Evolutionary conservation across 2,113 vertebrate species (phyloP), one percentile per base, ranked within the genome.

Genomic region (Orientallactaga bullata): DNA sequence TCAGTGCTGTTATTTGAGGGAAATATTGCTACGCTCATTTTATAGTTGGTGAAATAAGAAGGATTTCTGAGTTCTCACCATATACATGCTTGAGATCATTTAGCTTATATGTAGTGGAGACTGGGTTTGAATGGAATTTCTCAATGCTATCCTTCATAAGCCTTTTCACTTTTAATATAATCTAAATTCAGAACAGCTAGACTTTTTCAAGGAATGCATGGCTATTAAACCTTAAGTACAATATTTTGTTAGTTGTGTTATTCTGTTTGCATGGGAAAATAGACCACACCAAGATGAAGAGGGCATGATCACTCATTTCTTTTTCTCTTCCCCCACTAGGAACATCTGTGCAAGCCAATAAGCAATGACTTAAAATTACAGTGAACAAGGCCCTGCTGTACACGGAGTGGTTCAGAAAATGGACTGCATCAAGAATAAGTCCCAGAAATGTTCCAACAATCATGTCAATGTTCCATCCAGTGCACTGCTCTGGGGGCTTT

Each of bases 341-440:
- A 81, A 63, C 35, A 79, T 9, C 20, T 78, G 18, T 2, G 39
- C 10, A 74, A 4, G 4, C 23, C 30, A 65, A 74, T 55, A 11
- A 55, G 15, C 7, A 55, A 16, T 55, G 55, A 10, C 55, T 55
- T 16, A 55, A 55, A 15, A 8, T 47, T 47, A 35, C 26, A 21
- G 21, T 83, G 16, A 66, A 2, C 23, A 15, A 18, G 6, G 35
- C 28, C 16, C 60, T 74, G n/a, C 8, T 12, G 28, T 12, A 35
- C 51, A 24, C 3, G 61, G 7, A 78, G 17, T 20, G 65, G 32
- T 47, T 63, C 28, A 73, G 20, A 63, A n/a, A 73, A 91, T 7
- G 16, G 18, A 68, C 32, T 30, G 35, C 13, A 3, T 61, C 55
- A 66, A 13, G 6, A 1, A 9, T 21, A 8, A 1, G 1, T 5